Evolutionary conservation across 2,888 invertebrate species (phyloP).

Genomic region (Syrista parreyssii): DNA sequence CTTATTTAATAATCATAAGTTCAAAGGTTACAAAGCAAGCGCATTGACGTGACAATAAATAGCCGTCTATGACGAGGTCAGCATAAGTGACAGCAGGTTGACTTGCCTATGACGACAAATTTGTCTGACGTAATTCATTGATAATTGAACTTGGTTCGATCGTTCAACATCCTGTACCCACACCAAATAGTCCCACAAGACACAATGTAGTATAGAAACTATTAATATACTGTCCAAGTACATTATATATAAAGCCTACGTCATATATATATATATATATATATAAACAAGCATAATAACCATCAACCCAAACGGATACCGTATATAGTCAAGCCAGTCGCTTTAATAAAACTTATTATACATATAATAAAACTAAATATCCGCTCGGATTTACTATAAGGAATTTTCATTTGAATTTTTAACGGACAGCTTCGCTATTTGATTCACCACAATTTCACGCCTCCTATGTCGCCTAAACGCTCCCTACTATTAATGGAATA

Average conservation of each 20-base stretch:
- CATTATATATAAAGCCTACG: not conserved
- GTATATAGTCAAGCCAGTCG: not conserved
- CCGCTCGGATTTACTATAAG: not conserved
- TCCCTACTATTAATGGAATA: not conserved
- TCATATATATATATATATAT: not conserved
- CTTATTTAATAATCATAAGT: not conserved
- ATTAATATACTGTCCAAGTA: not conserved
- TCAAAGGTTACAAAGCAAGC: not conserved
- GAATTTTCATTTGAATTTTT: not conserved
- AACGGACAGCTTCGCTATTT: not conserved
- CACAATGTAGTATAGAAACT: not conserved
- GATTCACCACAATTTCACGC: not conserved
- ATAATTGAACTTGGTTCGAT: slow-evolving; percentile 14
- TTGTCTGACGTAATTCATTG: slow-evolving; percentile 18
- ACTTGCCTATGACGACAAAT: not conserved
- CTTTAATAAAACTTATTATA: not conserved
- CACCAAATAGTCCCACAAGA: not conserved
- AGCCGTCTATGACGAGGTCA: not conserved
- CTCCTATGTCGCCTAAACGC: not conserved
- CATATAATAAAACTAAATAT: not conserved
- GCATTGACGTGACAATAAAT: not conserved
- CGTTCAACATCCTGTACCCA: not conserved
- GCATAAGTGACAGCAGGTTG: not conserved
- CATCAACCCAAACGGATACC: not conserved
- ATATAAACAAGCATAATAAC: not conserved